Conservation (phyloP, 2,113 vertebrate genomes). For the Indicator indicator region DNA sequence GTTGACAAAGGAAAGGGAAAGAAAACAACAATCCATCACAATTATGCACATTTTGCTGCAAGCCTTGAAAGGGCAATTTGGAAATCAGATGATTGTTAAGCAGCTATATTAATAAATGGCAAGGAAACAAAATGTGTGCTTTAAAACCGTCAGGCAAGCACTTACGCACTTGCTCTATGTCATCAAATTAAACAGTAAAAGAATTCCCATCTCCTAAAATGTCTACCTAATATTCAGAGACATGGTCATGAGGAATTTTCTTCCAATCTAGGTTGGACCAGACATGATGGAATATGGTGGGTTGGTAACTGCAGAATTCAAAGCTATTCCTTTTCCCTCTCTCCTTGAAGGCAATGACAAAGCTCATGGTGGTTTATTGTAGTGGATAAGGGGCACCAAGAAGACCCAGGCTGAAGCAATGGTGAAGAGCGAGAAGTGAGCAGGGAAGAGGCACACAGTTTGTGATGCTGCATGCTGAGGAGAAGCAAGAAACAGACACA, state of each 20-base stretch:
- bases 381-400: not conserved
- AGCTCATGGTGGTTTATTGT: accelerated
- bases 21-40: constrained; percentile 35
- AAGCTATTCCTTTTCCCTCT: not conserved
- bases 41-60: constrained; percentile 26
- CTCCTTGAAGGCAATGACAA: not conserved
- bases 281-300: not conserved
- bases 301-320: not conserved
- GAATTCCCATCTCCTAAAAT: not conserved
- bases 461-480: not conserved
- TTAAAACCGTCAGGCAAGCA: constrained; percentile 8
- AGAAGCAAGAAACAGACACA: not conserved
- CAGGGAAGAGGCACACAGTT: not conserved
- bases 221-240: not conserved
- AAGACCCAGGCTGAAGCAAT: accelerated
- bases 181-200: not conserved
- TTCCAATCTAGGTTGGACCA: not conserved
- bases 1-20: constrained; percentile 34
- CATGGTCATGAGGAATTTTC: not conserved
- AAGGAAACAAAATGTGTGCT: not conserved
- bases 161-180: not conserved
- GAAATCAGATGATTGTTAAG: constrained; percentile 31
- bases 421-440: not conserved
- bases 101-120: not conserved
- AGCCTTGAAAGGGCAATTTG: constrained; percentile 35